Evolutionary conservation across 2,797 vertebrate genomes (phyloP).

Genomic region (Sparidentex hasta): DNA sequence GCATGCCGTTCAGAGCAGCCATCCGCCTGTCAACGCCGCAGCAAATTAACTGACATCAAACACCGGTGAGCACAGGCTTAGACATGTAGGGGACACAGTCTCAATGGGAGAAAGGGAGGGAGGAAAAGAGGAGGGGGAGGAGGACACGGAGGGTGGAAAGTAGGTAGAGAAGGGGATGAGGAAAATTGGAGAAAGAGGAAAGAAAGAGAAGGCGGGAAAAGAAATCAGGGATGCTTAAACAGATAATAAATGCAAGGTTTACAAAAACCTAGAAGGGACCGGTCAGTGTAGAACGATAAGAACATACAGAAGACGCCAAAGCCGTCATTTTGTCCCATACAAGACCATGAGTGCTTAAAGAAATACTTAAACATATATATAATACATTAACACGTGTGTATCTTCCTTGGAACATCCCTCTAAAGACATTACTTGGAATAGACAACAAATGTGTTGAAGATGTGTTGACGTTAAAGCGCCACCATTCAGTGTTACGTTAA

Average conservation of each 20-base stretch:
- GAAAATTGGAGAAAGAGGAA: constrained; percentile 25
- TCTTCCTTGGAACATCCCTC: not conserved
- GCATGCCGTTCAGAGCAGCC: constrained; percentile 70
- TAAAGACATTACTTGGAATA: too few species aligned
- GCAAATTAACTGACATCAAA: constrained; percentile 91
- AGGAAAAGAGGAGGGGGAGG: constrained; percentile 44
- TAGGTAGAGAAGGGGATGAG: constrained; percentile 24
- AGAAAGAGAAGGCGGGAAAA: constrained; percentile 1
- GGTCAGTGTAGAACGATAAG: not conserved
- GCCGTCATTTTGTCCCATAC: too few species aligned
- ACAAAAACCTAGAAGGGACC: not conserved
- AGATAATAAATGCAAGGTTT: constrained; percentile 8
- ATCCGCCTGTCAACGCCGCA: constrained; percentile 87
- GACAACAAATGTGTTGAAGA: too few species aligned
- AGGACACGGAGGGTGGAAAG: constrained; percentile 38
- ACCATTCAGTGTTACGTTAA: not conserved
- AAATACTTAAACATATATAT: not conserved
- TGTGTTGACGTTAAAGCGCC: too few species aligned
- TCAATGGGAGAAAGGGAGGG: constrained; percentile 56
- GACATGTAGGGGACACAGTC: constrained; percentile 86
- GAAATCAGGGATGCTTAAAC: constrained; percentile 15
- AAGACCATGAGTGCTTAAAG: too few species aligned
- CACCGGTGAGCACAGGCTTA: constrained; percentile 87
- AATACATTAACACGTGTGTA: not conserved
- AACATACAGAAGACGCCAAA: not conserved